These are phyloP conservation scores for Littorina saxatilis DNA, from an alignment of 1,140 invertebrate species.

Conservation along the genomic window DNA sequence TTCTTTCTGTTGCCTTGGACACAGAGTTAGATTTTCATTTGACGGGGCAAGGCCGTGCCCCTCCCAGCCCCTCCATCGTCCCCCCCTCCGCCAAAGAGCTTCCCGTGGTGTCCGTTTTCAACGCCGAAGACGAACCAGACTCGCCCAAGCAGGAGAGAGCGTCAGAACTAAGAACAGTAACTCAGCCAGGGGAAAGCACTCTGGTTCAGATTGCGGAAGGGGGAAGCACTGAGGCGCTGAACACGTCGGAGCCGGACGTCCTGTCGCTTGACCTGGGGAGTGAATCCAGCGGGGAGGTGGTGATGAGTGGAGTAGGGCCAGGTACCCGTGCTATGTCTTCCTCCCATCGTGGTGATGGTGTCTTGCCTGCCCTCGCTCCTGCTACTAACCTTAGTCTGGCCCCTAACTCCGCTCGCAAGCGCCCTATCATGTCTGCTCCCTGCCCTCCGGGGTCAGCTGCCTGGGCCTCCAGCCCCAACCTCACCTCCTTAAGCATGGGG, in stretches of 20 bases:
- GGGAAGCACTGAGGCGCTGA: no score
- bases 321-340: constrained; percentile 39
- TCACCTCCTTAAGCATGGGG: constrained; percentile 21
- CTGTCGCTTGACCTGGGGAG: not conserved
- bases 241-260: not conserved
- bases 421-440: not conserved
- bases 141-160: not conserved
- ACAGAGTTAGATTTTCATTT: constrained; percentile 53
- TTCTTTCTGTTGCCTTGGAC: constrained; percentile 18
- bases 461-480: constrained; percentile 40
- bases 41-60: constrained; percentile 43
- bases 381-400: constrained; percentile 41
- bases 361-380: constrained; percentile 25
- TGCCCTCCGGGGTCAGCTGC: not conserved
- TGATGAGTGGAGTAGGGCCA: constrained; percentile 12
- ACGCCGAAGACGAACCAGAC: not conserved
- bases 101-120: not conserved
- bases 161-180: not conserved
- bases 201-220: no score
- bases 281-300: not conserved
- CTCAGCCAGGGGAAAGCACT: no score
- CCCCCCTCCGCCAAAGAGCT: constrained; percentile 5
- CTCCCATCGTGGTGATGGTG: constrained; percentile 25
- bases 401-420: constrained; percentile 3
- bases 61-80: constrained; percentile 33